Percentiles rank a stretch among this genome's conserved stretches.
These are phyloP conservation scores for Lepidurus couesii DNA, from an alignment of 1,140 invertebrate species.

Conservation along the genomic window DNA sequence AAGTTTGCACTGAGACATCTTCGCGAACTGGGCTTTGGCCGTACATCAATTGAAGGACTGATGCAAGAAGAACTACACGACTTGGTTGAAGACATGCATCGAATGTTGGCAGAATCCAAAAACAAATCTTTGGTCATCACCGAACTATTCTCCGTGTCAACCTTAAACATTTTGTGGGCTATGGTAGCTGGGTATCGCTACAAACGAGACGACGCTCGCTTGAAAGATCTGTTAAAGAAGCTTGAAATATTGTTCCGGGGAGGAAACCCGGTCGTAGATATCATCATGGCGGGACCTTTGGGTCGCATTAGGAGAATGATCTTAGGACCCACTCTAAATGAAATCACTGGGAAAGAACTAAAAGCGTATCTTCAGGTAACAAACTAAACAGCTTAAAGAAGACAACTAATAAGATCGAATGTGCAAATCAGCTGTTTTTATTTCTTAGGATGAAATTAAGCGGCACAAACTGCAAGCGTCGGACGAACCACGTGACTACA, in stretches of 20 bases:
- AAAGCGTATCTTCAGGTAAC: constrained; percentile 29
- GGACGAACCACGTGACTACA: constrained; percentile 59
- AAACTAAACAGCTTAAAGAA: constrained; percentile 23
- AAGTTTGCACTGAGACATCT: constrained; percentile 36
- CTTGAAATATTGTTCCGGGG: constrained; percentile 42
- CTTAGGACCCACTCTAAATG: constrained; percentile 33
- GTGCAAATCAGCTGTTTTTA: neutral
- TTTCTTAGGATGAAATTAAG: constrained; percentile 52
- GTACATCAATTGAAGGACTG: constrained; percentile 33
- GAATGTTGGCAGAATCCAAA: constrained; percentile 17
- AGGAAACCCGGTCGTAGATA: constrained; percentile 27
- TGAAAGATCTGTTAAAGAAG: constrained; percentile 56
- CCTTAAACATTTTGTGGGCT: constrained; percentile 70
- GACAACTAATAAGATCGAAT: neutral
- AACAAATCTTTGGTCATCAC: neutral
- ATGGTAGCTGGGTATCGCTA: constrained; percentile 56
- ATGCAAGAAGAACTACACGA: constrained; percentile 34
- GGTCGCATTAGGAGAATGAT: constrained; percentile 33
- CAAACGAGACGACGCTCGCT: constrained; percentile 40
- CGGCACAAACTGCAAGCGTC: constrained; percentile 51
- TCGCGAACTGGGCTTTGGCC: constrained; percentile 36
- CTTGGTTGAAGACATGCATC: constrained; percentile 29
- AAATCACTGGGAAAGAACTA: constrained; percentile 24
- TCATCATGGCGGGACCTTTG: constrained; percentile 4
- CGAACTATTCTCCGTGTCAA: constrained; percentile 39